phyloP scores from a whole-genome alignment of 2,888 invertebrate genomes.

The Hyalella azteca region DNA sequence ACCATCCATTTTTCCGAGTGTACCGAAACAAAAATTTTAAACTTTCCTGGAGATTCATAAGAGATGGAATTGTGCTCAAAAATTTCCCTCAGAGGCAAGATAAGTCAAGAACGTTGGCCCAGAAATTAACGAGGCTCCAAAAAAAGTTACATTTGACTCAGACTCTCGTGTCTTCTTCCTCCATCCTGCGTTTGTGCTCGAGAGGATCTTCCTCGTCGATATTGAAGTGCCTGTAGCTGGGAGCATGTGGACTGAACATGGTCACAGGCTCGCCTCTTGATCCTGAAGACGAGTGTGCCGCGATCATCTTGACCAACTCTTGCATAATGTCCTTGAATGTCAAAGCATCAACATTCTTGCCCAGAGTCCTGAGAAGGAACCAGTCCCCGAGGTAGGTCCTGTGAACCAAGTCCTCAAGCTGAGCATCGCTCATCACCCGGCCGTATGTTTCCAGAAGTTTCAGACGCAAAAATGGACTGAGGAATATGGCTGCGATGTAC shows the following conservation, averaged over 20 bases:
- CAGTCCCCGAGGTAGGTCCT: slow-evolving; percentile 51
- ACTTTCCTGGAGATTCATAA: no score
- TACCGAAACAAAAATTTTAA: no score
- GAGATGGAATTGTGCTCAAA: no score
- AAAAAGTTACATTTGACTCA: neutral
- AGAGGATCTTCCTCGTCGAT: slow-evolving; percentile 21
- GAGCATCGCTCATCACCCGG: neutral
- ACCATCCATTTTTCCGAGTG: no score
- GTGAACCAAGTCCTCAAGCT: slow-evolving; percentile 39
- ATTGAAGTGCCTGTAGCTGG: slow-evolving; percentile 41
- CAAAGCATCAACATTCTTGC: slow-evolving; percentile 45
- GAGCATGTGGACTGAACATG: neutral
- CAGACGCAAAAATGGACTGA: slow-evolving; percentile 38
- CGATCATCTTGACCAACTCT: slow-evolving; percentile 7
- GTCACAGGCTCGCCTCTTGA: neutral
- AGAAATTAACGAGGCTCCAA: no score
- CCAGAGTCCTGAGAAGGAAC: slow-evolving; percentile 51
- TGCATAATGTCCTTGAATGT: slow-evolving; percentile 47
- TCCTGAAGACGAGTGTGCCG: neutral
- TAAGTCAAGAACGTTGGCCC: no score
- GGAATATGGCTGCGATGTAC: slow-evolving; percentile 39
- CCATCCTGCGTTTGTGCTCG: slow-evolving; percentile 36
- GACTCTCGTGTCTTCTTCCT: slow-evolving; percentile 21
- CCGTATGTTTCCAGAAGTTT: slow-evolving; percentile 37
- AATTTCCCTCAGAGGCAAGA: neutral